Percentiles rank a stretch among this genome's conserved stretches.
Conservation (phyloP, 2,113 vertebrate genomes). For the Hippocampus guttulatus region DNA sequence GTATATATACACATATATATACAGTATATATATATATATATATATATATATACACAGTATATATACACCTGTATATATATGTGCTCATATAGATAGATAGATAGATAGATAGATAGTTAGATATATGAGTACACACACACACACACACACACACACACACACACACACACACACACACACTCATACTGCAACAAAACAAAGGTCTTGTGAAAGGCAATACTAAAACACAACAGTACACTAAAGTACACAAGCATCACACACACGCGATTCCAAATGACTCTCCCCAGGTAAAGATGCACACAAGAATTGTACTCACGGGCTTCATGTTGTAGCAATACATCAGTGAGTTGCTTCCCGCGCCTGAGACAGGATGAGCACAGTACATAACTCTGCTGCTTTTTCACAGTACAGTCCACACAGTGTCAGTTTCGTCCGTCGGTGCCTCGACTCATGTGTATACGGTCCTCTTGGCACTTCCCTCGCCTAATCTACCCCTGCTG, state of each 20-base stretch:
- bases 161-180: too few species aligned
- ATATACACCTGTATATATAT: background rate
- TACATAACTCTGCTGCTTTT: constrained; percentile 78
- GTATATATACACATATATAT: too few species aligned
- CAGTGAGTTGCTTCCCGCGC: constrained; percentile 82
- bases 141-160: too few species aligned
- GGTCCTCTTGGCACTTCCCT: constrained; percentile 68
- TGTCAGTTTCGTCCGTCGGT: background rate
- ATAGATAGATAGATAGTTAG: too few species aligned
- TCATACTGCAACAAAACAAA: background rate
- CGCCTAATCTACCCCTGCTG: constrained; percentile 75
- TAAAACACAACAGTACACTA: constrained; percentile 4
- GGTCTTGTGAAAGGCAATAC: constrained; percentile 2
- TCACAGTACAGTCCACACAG: constrained; percentile 63
- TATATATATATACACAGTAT: background rate
- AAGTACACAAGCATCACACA: background rate
- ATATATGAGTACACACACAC: too few species aligned
- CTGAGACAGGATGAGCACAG: constrained; percentile 87
- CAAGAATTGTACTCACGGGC: constrained; percentile 76
- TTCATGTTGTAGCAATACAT: constrained; percentile 96
- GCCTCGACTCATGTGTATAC: constrained; percentile 55
- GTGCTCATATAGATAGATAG: too few species aligned
- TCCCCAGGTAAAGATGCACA: background rate
- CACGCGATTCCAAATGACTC: background rate
- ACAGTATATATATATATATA: too few species aligned